phyloP scores from a whole-genome alignment of 1,140 invertebrate species.

The Apocrypta bakeri region DNA sequence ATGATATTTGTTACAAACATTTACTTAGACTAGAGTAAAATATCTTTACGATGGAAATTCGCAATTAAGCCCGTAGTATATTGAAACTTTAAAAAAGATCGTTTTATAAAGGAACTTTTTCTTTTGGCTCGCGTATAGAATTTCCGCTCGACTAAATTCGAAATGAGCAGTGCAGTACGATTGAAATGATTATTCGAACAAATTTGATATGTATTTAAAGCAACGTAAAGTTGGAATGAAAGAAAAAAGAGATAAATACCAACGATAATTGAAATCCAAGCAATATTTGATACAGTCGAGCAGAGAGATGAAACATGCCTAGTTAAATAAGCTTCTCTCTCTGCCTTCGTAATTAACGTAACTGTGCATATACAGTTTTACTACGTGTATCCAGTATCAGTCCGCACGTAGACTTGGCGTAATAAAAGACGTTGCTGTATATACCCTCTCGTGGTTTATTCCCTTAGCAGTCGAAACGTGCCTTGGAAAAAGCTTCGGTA shows the following conservation, averaged over 20 bases:
- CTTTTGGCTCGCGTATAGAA: too few relatives aligned
- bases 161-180: not conserved
- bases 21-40: too few relatives aligned
- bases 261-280: constrained; percentile 12
- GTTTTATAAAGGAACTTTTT: too few relatives aligned
- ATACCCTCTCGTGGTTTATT: constrained; percentile 1
- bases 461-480: not conserved
- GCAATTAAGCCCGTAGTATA: too few relatives aligned
- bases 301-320: too few relatives aligned
- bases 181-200: not conserved
- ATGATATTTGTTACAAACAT: too few relatives aligned
- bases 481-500: not conserved
- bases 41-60: too few relatives aligned
- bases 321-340: too few relatives aligned
- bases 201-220: too few relatives aligned
- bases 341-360: constrained; percentile 8
- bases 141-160: too few relatives aligned
- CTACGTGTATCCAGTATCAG: not conserved
- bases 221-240: not conserved
- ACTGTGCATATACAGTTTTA: not conserved
- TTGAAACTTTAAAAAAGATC: too few relatives aligned
- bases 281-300: not conserved
- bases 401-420: not conserved
- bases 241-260: too few relatives aligned
- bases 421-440: not conserved